Conservation (phyloP, 2,888 invertebrate species). For the Agrotis segetum region DNA sequence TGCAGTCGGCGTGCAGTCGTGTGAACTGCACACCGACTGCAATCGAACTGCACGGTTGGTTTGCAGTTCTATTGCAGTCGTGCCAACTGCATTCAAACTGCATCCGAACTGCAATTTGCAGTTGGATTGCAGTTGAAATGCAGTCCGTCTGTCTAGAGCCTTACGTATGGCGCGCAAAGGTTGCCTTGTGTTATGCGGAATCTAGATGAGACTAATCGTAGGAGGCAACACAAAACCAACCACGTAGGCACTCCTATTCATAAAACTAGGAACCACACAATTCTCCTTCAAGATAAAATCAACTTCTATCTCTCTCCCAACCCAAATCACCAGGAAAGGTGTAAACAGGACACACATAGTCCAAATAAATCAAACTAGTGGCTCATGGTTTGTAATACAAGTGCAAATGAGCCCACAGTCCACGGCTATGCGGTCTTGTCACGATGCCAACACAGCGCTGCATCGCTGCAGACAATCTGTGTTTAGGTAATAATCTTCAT, state of each 20-base stretch:
- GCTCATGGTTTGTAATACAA: conserved; percentile 47
- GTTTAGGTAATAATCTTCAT: conserved; percentile 42
- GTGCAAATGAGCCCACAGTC: conserved; percentile 32
- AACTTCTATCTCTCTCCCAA: neutral
- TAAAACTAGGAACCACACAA: neutral
- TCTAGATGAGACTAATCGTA: too few species aligned
- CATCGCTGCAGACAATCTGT: conserved; percentile 38
- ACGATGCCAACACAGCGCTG: conserved; percentile 54
- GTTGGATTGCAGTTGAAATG: too few species aligned
- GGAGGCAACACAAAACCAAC: neutral
- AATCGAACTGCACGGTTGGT: too few species aligned
- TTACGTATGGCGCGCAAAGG: too few species aligned
- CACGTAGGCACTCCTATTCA: neutral
- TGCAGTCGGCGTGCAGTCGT: too few species aligned
- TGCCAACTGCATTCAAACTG: too few species aligned
- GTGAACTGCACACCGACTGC: too few species aligned
- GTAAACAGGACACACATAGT: neutral
- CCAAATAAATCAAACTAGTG: conserved; percentile 45
- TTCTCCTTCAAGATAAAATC: neutral
- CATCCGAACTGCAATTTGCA: too few species aligned
- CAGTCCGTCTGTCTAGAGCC: too few species aligned
- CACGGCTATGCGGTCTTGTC: conserved; percentile 45
- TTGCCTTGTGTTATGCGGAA: too few species aligned
- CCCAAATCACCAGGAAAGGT: neutral
- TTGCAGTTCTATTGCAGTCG: too few species aligned